A percentile compares a stretch with the other conserved stretches of the same genome.
Evolutionary conservation across 2,113 vertebrate species (phyloP).

Genomic region (Gymnocephalus cernua): DNA sequence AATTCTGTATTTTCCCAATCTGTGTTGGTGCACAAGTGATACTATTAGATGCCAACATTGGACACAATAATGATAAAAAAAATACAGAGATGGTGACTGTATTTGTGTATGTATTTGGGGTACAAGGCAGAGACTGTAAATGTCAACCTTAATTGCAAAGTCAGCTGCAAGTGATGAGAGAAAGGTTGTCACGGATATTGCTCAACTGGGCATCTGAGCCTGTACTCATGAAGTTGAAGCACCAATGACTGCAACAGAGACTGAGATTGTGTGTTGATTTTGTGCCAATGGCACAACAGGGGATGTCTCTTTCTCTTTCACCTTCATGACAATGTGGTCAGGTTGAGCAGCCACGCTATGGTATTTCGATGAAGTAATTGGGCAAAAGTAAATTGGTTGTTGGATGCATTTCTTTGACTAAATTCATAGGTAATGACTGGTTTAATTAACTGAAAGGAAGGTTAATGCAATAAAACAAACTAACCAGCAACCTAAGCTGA

Average conservation of each 20-base stretch:
- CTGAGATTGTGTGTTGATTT: constrained; percentile 4
- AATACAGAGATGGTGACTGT: too few species aligned
- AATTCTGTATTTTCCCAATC: background rate
- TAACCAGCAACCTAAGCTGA: background rate
- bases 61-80: too few species aligned
- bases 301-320: constrained; percentile 25
- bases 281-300: background rate
- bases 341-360: background rate
- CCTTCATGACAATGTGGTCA: constrained; percentile 4
- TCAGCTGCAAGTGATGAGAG: background rate
- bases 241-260: constrained; percentile 4
- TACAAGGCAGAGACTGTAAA: background rate
- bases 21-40: background rate
- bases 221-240: background rate
- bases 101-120: background rate
- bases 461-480: background rate
- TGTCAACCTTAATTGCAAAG: background rate
- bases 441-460: background rate
- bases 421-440: background rate
- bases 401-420: background rate
- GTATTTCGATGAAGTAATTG: background rate
- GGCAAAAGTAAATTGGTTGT: background rate
- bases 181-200: background rate
- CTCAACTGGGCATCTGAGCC: background rate
- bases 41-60: too few species aligned